These are phyloP conservation scores for Aphaenogaster ashmeadi DNA, from an alignment of 1,140 invertebrate species.

Conservation along the genomic window DNA sequence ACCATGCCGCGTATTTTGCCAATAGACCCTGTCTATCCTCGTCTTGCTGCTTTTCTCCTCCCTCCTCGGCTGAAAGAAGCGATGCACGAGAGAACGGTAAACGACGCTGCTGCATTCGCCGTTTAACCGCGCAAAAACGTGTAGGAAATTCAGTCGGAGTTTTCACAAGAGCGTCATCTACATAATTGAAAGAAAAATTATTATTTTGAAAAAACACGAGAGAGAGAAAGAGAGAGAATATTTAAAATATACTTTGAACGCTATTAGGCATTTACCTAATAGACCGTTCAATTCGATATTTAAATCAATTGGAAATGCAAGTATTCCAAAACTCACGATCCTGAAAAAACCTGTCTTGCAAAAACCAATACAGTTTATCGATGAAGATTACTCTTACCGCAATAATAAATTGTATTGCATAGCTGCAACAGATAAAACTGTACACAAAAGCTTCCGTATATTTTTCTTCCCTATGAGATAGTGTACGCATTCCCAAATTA, in stretches of 20 bases:
- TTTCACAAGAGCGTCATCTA: constrained; percentile 11
- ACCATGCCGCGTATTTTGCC: constrained; percentile 11
- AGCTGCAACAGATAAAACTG: neutral
- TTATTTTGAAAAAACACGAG: neutral
- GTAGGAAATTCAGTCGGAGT: constrained; percentile 11
- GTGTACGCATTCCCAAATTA: no score
- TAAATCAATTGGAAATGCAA: neutral
- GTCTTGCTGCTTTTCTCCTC: neutral
- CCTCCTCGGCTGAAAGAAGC: constrained; percentile 18
- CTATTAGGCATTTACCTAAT: neutral
- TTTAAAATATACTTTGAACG: neutral
- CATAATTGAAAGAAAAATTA: constrained; percentile 28
- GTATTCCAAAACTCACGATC: neutral
- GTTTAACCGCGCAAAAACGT: constrained; percentile 6
- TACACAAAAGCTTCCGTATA: neutral
- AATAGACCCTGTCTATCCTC: constrained; percentile 10
- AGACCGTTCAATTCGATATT: neutral
- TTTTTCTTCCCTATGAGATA: neutral
- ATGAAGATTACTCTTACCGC: neutral
- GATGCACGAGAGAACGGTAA: constrained; percentile 37
- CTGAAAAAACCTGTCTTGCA: neutral
- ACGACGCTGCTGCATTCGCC: constrained; percentile 18
- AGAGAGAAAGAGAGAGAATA: neutral
- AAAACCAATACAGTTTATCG: neutral
- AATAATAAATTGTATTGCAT: neutral